Evolutionary conservation across 2,113 vertebrate species (phyloP), one percentile per base, ranked within the genome.

Genomic region (Sylvietta virens): DNA sequence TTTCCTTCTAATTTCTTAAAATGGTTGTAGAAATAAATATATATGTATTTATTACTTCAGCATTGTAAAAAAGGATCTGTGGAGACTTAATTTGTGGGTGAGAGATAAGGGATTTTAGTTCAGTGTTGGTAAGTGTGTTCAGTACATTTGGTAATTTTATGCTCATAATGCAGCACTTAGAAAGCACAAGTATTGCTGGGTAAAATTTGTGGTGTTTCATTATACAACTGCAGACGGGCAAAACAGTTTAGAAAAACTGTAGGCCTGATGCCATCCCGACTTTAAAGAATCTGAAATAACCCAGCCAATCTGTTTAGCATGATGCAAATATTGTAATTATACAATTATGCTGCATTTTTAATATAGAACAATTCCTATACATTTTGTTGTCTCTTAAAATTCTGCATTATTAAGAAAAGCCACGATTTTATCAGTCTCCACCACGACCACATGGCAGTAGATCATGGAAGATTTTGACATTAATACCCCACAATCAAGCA

Each of bases 271-370:
- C 92, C 96, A 97, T 86, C 82, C 92, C 8, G 72, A 94, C 95
- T 97, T 97, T 94, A 95, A 97, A 94, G 93, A 97, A 96, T 96
- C 92, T 91, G 91, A 93, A 70, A 66, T 93, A 95, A 94, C 85
- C 77, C 92, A 95, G 94, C 88, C 77, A 97, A 90, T 95, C 86
- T 97, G 95, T 97, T 97, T 96, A 96, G 83, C 87, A 83, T 81
- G 92, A 86, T 95, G 88, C 92, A 95, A 95, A 96, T 97, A 92
- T 92, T 93, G 92, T 88, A 96, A 95, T 96, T 96, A 92, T 92
- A 96, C 95, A 92, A 92, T 96, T 95, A 94, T 96, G 81, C 58
- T 95, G 88, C 92, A 96, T 97, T 97, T 97, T 97, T 97, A 97
- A 97, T 97, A 96, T 45, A 86, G 84, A 92, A 92, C 69, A 93